These are phyloP conservation scores for Bucorvus abyssinicus DNA, from an alignment of 2,797 vertebrate genomes.

Conservation along the genomic window DNA sequence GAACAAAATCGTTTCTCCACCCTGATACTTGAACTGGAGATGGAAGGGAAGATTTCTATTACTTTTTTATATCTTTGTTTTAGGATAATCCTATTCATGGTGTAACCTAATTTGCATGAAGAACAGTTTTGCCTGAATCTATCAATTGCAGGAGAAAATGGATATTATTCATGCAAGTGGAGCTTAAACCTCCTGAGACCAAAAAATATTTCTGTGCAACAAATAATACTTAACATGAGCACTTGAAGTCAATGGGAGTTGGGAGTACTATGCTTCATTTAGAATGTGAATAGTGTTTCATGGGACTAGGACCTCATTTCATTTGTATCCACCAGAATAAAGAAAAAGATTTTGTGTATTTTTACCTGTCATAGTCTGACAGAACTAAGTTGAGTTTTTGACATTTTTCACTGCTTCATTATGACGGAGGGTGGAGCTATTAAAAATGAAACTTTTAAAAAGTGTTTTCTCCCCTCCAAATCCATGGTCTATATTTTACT, in stretches of 20 bases:
- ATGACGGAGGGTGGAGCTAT: not conserved
- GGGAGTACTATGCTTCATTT: slow-evolving; percentile 13
- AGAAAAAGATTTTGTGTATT: not conserved
- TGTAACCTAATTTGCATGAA: slow-evolving; percentile 24
- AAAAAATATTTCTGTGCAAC: slow-evolving; percentile 41
- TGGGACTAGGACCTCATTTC: not conserved
- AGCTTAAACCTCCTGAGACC: slow-evolving; percentile 21
- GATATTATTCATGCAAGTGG: slow-evolving; percentile 8
- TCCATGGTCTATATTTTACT: not conserved
- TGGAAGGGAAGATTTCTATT: not conserved
- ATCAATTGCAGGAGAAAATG: slow-evolving; percentile 24
- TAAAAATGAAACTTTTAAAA: not conserved
- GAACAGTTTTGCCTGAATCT: slow-evolving; percentile 23
- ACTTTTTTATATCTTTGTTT: not conserved
- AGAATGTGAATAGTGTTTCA: slow-evolving; percentile 14
- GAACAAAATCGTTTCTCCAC: not conserved
- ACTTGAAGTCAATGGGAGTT: slow-evolving; percentile 45
- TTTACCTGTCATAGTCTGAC: not conserved
- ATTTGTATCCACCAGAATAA: not conserved
- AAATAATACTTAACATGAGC: slow-evolving; percentile 37
- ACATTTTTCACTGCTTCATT: not conserved
- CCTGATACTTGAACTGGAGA: not conserved
- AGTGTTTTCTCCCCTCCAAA: not conserved
- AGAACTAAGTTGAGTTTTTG: not conserved
- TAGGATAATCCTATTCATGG: slow-evolving; percentile 3